Percentiles rank a stretch among this genome's conserved stretches.
These are phyloP conservation scores for Polydrusus cervinus DNA, from an alignment of 2,888 invertebrate genomes.

Conservation along the genomic window DNA sequence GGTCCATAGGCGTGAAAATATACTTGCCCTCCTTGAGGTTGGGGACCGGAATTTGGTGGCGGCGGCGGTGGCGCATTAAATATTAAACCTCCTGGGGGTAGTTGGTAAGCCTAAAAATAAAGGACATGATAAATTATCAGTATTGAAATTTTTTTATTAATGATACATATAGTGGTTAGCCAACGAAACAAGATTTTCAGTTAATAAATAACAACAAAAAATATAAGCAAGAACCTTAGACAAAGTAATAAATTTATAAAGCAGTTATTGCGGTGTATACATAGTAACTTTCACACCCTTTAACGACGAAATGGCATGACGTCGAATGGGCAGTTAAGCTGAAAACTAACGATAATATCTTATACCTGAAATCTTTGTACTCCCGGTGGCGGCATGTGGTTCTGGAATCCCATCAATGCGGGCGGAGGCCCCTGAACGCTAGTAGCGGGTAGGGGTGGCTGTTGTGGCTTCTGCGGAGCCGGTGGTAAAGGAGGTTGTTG, in stretches of 20 bases:
- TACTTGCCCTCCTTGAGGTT: slow-evolving; percentile 59
- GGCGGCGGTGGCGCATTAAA: slow-evolving; percentile 68
- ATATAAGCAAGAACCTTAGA: too few species aligned
- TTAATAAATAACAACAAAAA: too few species aligned
- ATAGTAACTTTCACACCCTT: too few species aligned
- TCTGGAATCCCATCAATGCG: slow-evolving; percentile 34
- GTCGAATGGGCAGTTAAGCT: too few species aligned
- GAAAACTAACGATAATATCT: slow-evolving; percentile 1
- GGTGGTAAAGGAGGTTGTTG: slow-evolving; percentile 58
- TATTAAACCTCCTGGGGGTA: slow-evolving; percentile 66
- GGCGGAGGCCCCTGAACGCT: slow-evolving; percentile 56
- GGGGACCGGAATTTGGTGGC: slow-evolving; percentile 56
- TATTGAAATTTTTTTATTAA: neutral
- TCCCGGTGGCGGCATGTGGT: slow-evolving; percentile 43
- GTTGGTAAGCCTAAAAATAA: slow-evolving; percentile 62
- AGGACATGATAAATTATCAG: neutral
- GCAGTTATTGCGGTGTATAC: too few species aligned
- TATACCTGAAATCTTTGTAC: slow-evolving; percentile 51
- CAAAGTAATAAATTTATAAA: too few species aligned
- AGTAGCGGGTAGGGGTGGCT: slow-evolving; percentile 57
- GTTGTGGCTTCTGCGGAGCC: slow-evolving; percentile 20
- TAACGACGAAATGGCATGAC: too few species aligned
- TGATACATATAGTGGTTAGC: too few species aligned
- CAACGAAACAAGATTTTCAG: too few species aligned
- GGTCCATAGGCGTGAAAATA: slow-evolving; percentile 64